Evolutionary conservation across 2,797 vertebrate genomes (phyloP).

Genomic region (Acipenser transmontanus): DNA sequence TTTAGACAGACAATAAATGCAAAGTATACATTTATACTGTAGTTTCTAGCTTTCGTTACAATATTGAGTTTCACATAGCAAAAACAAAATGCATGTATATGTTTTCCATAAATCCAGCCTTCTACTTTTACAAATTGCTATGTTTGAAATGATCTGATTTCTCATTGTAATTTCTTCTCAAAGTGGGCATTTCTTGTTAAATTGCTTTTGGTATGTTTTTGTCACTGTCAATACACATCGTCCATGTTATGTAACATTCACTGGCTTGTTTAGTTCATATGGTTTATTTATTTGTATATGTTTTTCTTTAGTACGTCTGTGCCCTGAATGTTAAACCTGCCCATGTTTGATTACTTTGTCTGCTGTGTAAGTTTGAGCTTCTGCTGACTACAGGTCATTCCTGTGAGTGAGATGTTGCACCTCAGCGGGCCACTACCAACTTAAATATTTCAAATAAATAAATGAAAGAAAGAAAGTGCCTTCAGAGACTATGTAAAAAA

Average conservation of each 20-base stretch:
- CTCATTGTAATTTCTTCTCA: too few relatives aligned
- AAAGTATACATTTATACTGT: too few relatives aligned
- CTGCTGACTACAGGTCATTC: slow-evolving; percentile 4
- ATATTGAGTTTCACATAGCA: too few relatives aligned
- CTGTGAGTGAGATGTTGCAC: neutral
- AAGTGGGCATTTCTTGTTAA: too few relatives aligned
- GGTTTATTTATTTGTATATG: slow-evolving; percentile 57
- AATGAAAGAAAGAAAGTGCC: neutral
- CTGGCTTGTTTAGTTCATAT: slow-evolving; percentile 43
- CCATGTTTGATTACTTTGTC: slow-evolving; percentile 20
- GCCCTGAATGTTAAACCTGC: neutral
- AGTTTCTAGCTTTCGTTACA: too few relatives aligned
- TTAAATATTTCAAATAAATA: slow-evolving; percentile 27
- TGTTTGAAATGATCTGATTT: too few relatives aligned
- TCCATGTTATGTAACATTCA: slow-evolving; percentile 30
- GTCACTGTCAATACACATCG: slow-evolving; percentile 52
- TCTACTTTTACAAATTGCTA: too few relatives aligned
- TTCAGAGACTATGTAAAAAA: too few relatives aligned
- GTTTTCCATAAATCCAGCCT: too few relatives aligned
- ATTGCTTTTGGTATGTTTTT: too few relatives aligned
- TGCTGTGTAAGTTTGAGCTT: neutral
- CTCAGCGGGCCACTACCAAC: slow-evolving; percentile 19
- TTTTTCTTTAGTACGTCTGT: slow-evolving; percentile 20
- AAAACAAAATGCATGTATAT: too few relatives aligned
- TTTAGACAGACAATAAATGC: too few relatives aligned